Percentiles rank a stretch among this genome's conserved stretches.
These are phyloP conservation scores for Gymnogyps californianus DNA, from an alignment of 2,113 vertebrate genomes.

Conservation along the genomic window DNA sequence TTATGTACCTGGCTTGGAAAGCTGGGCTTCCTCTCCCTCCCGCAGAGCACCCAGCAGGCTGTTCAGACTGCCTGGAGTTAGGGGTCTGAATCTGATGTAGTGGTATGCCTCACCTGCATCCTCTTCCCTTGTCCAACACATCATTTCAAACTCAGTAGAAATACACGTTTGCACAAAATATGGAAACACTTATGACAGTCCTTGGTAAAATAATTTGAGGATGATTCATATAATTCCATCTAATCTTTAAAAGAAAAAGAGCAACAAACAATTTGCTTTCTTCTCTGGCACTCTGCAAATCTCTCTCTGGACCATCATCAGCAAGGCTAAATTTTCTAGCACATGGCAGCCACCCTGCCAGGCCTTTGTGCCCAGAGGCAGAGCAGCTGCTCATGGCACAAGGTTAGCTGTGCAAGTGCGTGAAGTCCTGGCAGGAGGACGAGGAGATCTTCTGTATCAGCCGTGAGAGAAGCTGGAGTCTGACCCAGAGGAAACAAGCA, in stretches of 20 bases:
- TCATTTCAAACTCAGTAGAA: background rate
- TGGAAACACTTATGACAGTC: background rate
- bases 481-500: background rate
- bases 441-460: background rate
- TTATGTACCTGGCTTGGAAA: background rate
- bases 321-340: background rate
- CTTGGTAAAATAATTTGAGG: background rate
- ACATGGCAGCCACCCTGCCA: background rate
- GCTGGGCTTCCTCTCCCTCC: background rate
- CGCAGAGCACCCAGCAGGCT: background rate
- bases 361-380: background rate
- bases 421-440: background rate
- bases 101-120: background rate
- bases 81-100: background rate
- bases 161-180: background rate
- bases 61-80: background rate
- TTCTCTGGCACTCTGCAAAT: background rate
- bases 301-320: background rate
- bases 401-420: fast-evolving
- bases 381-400: background rate
- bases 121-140: background rate
- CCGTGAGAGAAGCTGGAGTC: background rate
- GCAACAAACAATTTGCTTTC: background rate
- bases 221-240: background rate
- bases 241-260: background rate